These are phyloP conservation scores for Sebastes kiyomatsui DNA, from an alignment of 2,797 vertebrate species.

Conservation along the genomic window DNA sequence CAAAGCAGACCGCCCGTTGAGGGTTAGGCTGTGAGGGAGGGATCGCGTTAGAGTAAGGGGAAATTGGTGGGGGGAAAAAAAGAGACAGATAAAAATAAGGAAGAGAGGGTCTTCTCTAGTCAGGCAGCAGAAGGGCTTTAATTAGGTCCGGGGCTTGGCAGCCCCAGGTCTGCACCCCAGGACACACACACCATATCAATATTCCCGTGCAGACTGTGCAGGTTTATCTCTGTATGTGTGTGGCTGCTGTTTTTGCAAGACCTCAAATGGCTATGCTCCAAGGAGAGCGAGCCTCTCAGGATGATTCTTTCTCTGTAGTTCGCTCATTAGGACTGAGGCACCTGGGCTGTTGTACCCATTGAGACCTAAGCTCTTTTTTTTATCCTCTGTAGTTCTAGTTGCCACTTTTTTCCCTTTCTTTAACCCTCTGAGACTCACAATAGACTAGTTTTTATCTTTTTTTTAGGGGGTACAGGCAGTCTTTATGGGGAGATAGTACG, in stretches of 20 bases:
- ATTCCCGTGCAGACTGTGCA: constrained; percentile 9
- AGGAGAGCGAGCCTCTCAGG: constrained; percentile 4
- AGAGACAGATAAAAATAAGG: constrained; percentile 11
- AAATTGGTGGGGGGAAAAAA: constrained; percentile 9
- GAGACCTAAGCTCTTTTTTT: not conserved
- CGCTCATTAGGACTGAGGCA: constrained; percentile 37
- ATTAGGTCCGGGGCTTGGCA: constrained; percentile 59
- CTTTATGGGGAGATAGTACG: too few relatives aligned
- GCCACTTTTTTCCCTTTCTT: not conserved
- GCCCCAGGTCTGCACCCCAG: constrained; percentile 42
- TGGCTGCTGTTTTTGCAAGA: constrained; percentile 35
- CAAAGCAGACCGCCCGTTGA: constrained; percentile 25
- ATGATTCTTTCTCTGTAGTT: constrained; percentile 33
- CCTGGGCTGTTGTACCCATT: constrained; percentile 17
- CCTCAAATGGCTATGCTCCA: constrained; percentile 34
- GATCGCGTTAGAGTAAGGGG: not conserved
- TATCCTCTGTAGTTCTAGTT: not conserved
- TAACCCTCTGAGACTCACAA: too few relatives aligned
- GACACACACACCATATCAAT: constrained; percentile 26
- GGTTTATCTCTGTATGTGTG: constrained; percentile 7
- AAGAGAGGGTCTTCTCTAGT: constrained; percentile 30
- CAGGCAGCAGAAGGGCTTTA: constrained; percentile 56
- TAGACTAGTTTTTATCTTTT: too few relatives aligned
- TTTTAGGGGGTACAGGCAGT: too few relatives aligned
- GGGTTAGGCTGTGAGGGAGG: constrained; percentile 22